Evolutionary conservation across 2,113 vertebrate species (phyloP), one percentile per base, ranked within the genome.

Genomic region (Colistium nudipinnis): DNA sequence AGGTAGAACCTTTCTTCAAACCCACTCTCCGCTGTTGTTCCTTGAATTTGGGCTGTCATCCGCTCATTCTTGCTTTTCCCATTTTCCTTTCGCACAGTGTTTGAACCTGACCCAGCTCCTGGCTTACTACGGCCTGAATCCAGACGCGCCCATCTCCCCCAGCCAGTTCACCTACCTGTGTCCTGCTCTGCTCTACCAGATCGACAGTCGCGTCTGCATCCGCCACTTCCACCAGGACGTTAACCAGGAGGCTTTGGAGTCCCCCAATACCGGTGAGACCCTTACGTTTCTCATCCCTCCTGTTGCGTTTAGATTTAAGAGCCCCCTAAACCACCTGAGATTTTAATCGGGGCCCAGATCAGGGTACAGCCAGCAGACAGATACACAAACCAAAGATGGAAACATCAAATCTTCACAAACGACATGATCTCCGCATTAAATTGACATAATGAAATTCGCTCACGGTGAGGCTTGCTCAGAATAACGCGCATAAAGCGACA

Each of bases 171-270:
- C 94, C 1, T 97, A 95, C 73, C 88, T 99, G 59, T 99, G 98
- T 67, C 98, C 98, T 1, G 98, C 98, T 3, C 74, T 99, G 81
- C 94, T 99, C 0, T 99, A 99, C 89, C 98, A 99, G 79, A 98
- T 99, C 28, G 97, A 99, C 80, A 95, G 94, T 41, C 94, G 97
- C 5, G 89, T 96, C 73, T 99, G 98, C 85, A 96, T 98, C 87
- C 93, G 90, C 17, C 96, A 98, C 89, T 94, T 93, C 73, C 93
- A 95, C 74, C 92, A 93, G 55, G 85, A 93, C 30, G 89, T 94
- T 49, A 92, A 94, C 87, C 92, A 94, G 70, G 52, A 94, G 47
- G 90, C 88, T 57, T 79, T 92, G 59, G 91, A 92, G 81, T 82
- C 91, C 13, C 84, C 83, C 63, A 93, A 90, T 66, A 91, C 96